A percentile compares a stretch with the other conserved stretches of the same genome.
phyloP scores from a whole-genome alignment of 2,113 vertebrate genomes.

The Callithrix jacchus region DNA sequence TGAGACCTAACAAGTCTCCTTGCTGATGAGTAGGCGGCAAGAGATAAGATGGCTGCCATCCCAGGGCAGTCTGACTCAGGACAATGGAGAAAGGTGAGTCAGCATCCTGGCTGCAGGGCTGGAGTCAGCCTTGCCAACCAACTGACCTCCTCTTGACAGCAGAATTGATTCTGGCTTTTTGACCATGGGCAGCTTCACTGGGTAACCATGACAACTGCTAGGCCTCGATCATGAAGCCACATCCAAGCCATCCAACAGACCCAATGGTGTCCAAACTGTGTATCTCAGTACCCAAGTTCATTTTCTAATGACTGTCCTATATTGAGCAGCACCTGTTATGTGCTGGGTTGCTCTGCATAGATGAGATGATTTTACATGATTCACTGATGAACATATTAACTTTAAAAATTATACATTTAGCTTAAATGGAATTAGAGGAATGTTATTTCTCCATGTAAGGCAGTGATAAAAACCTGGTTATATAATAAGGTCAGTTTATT shows the following conservation, averaged over 20 bases:
- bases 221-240: background rate
- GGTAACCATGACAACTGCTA: slow-evolving; percentile 23
- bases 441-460: background rate
- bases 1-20: background rate
- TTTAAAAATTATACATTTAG: background rate
- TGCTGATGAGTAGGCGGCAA: background rate
- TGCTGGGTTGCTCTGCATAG: background rate
- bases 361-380: background rate
- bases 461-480: background rate
- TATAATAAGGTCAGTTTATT: background rate
- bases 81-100: background rate
- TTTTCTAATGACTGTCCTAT: background rate
- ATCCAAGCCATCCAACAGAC: background rate
- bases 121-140: background rate
- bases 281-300: background rate
- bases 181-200: background rate
- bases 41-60: background rate
- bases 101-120: background rate
- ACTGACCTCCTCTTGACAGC: slow-evolving; percentile 29
- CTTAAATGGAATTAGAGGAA: background rate
- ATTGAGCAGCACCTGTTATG: background rate
- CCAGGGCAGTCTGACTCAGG: background rate
- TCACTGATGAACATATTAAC: background rate
- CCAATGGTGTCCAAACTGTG: background rate
- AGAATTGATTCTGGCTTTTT: slow-evolving; percentile 32